A percentile compares a stretch with the other conserved stretches of the same genome.
Evolutionary conservation across 2,113 vertebrate genomes (phyloP).

Genomic region (Copsychus sechellarum): DNA sequence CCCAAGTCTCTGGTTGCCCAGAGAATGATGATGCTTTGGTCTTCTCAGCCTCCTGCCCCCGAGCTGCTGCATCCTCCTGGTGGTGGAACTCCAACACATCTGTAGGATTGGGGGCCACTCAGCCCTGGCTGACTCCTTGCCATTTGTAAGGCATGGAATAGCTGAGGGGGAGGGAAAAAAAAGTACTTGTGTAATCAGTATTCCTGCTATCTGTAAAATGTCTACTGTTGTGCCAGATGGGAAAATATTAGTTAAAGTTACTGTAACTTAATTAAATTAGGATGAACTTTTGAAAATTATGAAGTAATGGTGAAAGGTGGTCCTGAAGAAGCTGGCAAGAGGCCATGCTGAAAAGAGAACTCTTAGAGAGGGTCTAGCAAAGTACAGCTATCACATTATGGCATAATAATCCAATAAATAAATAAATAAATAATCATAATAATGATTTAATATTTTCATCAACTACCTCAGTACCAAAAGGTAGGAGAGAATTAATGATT

Average conservation of each 20-base stretch:
- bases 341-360: neutral
- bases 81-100: neutral
- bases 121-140: neutral
- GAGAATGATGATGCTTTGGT: neutral
- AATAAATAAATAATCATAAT: neutral
- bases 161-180: accelerated
- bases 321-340: neutral
- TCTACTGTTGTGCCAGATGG: neutral
- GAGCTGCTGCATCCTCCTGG: neutral
- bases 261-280: neutral
- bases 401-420: neutral
- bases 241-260: neutral
- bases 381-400: neutral
- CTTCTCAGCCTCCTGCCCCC: neutral
- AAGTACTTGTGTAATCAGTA: neutral
- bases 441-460: neutral
- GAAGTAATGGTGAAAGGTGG: neutral
- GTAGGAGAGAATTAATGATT: neutral
- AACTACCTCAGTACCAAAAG: neutral
- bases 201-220: neutral
- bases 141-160: neutral
- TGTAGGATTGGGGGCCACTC: neutral
- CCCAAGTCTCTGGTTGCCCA: neutral
- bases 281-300: neutral
- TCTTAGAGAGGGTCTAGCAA: neutral